Conservation (phyloP, 2,113 vertebrate genomes). For the Eulemur macaco region DNA sequence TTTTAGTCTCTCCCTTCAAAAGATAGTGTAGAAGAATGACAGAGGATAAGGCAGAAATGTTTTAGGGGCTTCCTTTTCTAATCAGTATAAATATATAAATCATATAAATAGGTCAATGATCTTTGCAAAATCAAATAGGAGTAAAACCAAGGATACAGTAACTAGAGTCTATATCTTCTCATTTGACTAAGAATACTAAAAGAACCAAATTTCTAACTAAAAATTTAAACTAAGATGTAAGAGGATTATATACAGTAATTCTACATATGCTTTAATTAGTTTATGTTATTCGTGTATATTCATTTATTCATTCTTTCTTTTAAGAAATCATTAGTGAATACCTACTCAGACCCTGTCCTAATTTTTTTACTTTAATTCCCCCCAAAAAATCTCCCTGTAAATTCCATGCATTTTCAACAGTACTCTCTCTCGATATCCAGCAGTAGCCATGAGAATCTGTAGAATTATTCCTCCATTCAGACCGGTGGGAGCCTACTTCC, state of each 20-base stretch:
- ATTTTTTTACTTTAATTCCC: slow-evolving; percentile 4
- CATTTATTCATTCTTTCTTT: not conserved
- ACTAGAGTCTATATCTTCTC: not conserved
- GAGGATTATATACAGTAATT: slow-evolving; percentile 12
- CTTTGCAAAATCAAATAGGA: not conserved
- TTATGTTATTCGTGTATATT: not conserved
- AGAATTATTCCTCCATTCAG: not conserved
- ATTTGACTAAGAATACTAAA: not conserved
- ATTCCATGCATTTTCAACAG: not conserved
- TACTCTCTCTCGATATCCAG: not conserved
- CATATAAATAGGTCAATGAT: not conserved
- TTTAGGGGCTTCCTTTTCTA: not conserved
- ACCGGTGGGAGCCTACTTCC: not conserved
- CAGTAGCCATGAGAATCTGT: not conserved
- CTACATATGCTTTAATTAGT: not conserved
- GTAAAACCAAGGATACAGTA: not conserved
- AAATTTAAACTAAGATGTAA: not conserved
- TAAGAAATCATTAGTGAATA: not conserved
- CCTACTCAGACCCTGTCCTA: slow-evolving; percentile 25
- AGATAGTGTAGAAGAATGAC: not conserved
- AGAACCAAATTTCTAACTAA: not conserved
- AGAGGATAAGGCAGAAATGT: not conserved
- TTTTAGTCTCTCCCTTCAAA: slow-evolving; percentile 19
- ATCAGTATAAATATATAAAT: not conserved
- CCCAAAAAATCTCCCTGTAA: not conserved